Base-by-base conservation (phyloP, 2,113 vertebrate genomes). In the Penelope pileata region DNA sequence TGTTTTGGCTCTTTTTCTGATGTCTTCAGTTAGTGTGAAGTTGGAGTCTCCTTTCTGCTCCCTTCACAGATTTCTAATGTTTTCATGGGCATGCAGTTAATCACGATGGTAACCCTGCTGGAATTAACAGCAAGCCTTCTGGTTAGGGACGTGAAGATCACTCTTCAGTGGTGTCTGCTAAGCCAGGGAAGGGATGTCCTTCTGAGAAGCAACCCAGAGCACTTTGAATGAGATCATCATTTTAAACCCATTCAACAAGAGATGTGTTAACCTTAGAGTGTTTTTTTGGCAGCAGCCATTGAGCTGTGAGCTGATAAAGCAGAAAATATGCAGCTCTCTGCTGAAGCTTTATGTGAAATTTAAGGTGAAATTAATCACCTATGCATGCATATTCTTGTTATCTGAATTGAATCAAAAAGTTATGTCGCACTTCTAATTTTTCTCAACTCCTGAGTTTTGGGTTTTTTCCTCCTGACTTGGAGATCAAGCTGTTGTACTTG, bases 231-330 rank as follows among this genome's bases (percentile, higher is more conserved):
- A 74, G 68, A 70, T 53, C 68, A 34, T 30, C 68, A 23, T 79
- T 93, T 96, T 77, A 89, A 94, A 86, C 40, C 53, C 84, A 16
- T 90, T 87, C 81, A 82, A 63, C 72, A 58, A 63, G 72, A 86
- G 42, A 38, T 91, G 10, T 79, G n/a, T 84, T 82, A 66, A n/a
- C 81, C 53, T 87, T 42, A 72, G 81, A 94, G 79, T 92, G 80
- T 69, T 66, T 86, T 91, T 90, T 88, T 93, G 82, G 79, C 79
- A 86, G 73, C 64, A 95, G 5, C 36, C 69, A 51, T 30, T 90
- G 70, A 94, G 87, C 70, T 83, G 54, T 81, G 68, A 95, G 88
- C 59, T 90, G 90, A 83, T 91, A 90, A 77, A 58, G 30, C 68
- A 83, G 54, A 38, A 80, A 93, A 88, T 72, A 43, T 1, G 5